Percentiles rank a stretch among this genome's conserved stretches.
Conservation (phyloP, 1,140 invertebrate genomes). For the Drosophila sp. region DNA sequence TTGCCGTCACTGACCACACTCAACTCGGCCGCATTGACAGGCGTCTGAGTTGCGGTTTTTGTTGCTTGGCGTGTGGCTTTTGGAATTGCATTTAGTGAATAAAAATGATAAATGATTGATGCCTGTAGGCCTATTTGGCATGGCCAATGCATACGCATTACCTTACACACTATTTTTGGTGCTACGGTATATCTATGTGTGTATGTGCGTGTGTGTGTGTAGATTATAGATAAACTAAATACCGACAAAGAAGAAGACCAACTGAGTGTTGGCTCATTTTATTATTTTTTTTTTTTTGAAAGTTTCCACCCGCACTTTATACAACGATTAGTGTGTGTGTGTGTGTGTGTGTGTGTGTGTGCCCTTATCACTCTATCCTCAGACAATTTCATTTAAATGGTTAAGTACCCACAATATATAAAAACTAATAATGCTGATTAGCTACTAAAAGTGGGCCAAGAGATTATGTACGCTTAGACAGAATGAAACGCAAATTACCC, state of each 20-base stretch:
- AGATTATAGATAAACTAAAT: conserved; percentile 9
- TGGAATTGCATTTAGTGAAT: conserved; percentile 45
- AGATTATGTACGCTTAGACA: conserved; percentile 50
- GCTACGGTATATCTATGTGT: not conserved
- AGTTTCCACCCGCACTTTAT: conserved; percentile 18
- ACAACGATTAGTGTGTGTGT: conserved; percentile 20
- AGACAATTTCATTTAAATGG: conserved; percentile 63
- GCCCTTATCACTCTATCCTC: conserved; percentile 43
- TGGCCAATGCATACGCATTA: conserved; percentile 37
- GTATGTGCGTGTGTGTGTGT: not conserved
- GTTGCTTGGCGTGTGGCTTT: conserved; percentile 39
- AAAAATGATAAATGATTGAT: conserved; percentile 48
- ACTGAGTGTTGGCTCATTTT: not conserved
- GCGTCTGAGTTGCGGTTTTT: conserved; percentile 11
- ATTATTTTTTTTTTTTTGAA: not conserved
- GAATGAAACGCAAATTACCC: conserved; percentile 61
- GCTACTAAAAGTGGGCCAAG: conserved; percentile 56
- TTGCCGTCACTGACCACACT: conserved; percentile 69
- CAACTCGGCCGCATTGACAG: conserved; percentile 60
- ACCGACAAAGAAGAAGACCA: not conserved
- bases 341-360: not conserved
- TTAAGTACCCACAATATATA: conserved; percentile 31
- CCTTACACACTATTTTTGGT: conserved; percentile 17
- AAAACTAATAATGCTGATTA: conserved; percentile 68
- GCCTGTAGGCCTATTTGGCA: conserved; percentile 25